These are phyloP conservation scores for Threskiornis aethiopicus DNA, from an alignment of 2,797 vertebrate genomes.

Conservation along the genomic window DNA sequence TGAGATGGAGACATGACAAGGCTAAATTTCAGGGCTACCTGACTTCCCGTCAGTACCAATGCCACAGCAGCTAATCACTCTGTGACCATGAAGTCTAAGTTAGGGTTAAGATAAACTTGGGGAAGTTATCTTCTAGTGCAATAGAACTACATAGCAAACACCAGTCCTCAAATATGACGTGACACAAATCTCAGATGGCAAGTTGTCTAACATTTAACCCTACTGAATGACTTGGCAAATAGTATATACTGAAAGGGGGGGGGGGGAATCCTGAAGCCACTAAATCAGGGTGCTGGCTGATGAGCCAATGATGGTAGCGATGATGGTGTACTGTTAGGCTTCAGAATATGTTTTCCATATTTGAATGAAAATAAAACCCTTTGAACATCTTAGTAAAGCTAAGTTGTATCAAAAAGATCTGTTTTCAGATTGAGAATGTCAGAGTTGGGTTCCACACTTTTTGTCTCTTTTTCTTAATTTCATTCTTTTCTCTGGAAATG, in stretches of 20 bases:
- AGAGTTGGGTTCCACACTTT: neutral
- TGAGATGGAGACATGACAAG: neutral
- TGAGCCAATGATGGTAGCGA: neutral
- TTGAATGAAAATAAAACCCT: neutral
- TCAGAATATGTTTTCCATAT: neutral
- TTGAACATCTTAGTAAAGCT: neutral
- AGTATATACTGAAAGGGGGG: neutral
- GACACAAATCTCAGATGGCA: neutral
- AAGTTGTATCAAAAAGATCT: neutral
- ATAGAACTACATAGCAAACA: constrained; percentile 32
- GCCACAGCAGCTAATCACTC: neutral
- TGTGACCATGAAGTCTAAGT: constrained; percentile 14
- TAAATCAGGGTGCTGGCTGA: neutral
- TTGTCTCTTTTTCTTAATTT: neutral
- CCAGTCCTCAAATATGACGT: constrained; percentile 1
- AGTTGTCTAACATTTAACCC: constrained; percentile 35
- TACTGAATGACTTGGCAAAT: neutral
- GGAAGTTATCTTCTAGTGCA: constrained; percentile 45
- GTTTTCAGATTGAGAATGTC: neutral
- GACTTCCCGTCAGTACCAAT: neutral
- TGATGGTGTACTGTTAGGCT: fast-evolving
- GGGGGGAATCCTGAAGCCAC: neutral
- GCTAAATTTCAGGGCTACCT: neutral
- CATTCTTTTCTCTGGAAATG: neutral
- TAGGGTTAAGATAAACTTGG: constrained; percentile 62